Conservation (phyloP, 1,140 invertebrate genomes). For the Bicyclus anynana region DNA sequence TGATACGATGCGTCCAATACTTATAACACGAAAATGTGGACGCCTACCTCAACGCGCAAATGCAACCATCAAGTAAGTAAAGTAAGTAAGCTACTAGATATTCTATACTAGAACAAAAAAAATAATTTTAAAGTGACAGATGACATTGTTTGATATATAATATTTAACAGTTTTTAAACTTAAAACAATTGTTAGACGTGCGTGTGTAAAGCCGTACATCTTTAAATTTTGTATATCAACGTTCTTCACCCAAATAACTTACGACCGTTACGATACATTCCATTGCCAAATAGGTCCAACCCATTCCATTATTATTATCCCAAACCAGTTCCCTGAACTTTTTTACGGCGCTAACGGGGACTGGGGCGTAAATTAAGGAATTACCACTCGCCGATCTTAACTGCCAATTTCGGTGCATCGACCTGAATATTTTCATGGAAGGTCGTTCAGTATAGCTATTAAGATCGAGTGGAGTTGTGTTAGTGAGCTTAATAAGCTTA, state of each 20-base stretch:
- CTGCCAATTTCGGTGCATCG: slow-evolving; percentile 22
- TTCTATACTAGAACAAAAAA: too few relatives aligned
- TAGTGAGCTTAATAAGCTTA: slow-evolving; percentile 3
- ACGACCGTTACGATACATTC: slow-evolving; percentile 48
- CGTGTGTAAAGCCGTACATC: background rate
- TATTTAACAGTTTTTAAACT: too few relatives aligned
- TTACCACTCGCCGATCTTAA: slow-evolving; percentile 11
- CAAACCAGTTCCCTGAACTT: slow-evolving; percentile 12
- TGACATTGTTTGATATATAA: too few relatives aligned
- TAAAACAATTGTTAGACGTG: too few relatives aligned
- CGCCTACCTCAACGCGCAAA: too few relatives aligned
- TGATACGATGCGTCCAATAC: too few relatives aligned
- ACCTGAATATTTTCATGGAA: slow-evolving; percentile 12
- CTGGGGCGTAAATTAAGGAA: slow-evolving; percentile 23
- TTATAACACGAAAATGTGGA: too few relatives aligned
- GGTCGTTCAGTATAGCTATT: slow-evolving; percentile 14
- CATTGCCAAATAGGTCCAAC: slow-evolving; percentile 57
- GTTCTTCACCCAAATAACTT: slow-evolving; percentile 46
- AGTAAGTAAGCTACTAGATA: too few relatives aligned
- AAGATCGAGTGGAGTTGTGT: slow-evolving; percentile 5
- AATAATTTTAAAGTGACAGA: too few relatives aligned
- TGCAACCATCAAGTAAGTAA: too few relatives aligned
- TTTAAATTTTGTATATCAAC: background rate
- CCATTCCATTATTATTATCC: slow-evolving; percentile 32
- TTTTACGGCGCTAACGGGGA: slow-evolving; percentile 23